Evolutionary conservation across 2,797 vertebrate species (phyloP), one percentile per base, ranked within the genome.

Genomic region (Australoheros facetus): DNA sequence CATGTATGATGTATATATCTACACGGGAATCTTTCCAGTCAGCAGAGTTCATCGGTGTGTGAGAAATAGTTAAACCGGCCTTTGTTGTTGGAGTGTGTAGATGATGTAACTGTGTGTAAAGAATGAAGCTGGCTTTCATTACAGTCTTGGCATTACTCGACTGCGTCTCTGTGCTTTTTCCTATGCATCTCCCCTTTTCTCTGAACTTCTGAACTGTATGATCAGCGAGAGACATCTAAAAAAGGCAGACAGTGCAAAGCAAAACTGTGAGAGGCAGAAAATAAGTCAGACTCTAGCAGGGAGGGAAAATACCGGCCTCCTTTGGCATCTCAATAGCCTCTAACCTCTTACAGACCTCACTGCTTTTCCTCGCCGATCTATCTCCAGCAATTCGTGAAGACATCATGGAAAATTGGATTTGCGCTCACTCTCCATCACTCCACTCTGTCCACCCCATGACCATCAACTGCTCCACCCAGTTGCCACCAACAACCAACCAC

Each of bases 131-230:
- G 90, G 79, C 76, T 91, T 88, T 85, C 39, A 88, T 91, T 87
- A 88, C 84, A 45, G 57, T 39, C 73, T 75, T 90, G 85, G 85
- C 69, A 0, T 83, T 51, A 9, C 57, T 71, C 7, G 28, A 23
- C 83, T 21, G 14, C 7, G 16, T 81, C 70, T 75, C 78, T 57
- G 19, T 70, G 21, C 28, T 62, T 51, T 54, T 75, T 56, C 55
- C 56, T 54, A 54, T 74, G 57, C 58, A 71, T 79, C 69, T 72
- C 9, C 37, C 26, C 75, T 64, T 56, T 51, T 62, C 37, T 84
- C 77, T 90, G 85, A 91, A 91, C 87, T 89, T 8, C 59, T 91
- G 82, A 91, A 88, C 91, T 79, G 78, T n/a, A 45, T 11, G 57
- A 85, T 77, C 74, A 7, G 70, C 1, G 4, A 62, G 51, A 73